A percentile compares a stretch with the other conserved stretches of the same genome.
Evolutionary conservation across 2,113 vertebrate species (phyloP).

Genomic region (Pseudonaja textilis): DNA sequence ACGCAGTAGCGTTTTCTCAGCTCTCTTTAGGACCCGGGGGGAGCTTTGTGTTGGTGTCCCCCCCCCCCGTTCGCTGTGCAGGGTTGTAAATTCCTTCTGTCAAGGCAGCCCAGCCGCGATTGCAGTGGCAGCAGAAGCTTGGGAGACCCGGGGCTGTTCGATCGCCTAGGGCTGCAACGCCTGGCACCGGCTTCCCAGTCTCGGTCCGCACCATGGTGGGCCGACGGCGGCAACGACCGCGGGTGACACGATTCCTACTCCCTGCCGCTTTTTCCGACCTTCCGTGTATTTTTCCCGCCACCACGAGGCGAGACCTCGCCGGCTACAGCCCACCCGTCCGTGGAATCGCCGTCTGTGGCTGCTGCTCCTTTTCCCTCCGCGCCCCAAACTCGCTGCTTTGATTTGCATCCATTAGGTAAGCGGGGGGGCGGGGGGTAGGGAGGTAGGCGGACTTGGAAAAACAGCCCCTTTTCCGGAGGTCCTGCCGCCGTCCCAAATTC

Average conservation of each 20-base stretch:
- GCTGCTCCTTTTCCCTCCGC: neutral
- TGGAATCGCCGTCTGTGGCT: neutral
- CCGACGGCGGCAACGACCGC: neutral
- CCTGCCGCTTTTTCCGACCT: neutral
- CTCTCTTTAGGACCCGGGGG: constrained; percentile 15
- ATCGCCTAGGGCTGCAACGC: neutral
- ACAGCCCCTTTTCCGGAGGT: neutral
- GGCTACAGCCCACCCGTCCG: neutral
- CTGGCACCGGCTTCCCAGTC: neutral
- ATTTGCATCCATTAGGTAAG: neutral
- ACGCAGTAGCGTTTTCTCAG: neutral
- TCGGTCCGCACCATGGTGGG: neutral
- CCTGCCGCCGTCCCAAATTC: neutral
- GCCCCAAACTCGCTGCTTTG: neutral
- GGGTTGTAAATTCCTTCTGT: constrained; percentile 16
- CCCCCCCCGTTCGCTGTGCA: neutral
- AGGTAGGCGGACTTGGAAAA: neutral
- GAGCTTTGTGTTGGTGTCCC: neutral
- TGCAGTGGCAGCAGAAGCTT: neutral
- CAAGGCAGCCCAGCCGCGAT: neutral
- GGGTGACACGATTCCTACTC: too few relatives aligned
- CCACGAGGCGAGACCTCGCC: neutral
- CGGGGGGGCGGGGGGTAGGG: neutral
- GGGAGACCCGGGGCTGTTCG: neutral
- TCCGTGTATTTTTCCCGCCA: neutral